Evolutionary conservation across 2,797 vertebrate genomes (phyloP), one percentile per base, ranked within the genome.

Genomic region (Menidia menidia): DNA sequence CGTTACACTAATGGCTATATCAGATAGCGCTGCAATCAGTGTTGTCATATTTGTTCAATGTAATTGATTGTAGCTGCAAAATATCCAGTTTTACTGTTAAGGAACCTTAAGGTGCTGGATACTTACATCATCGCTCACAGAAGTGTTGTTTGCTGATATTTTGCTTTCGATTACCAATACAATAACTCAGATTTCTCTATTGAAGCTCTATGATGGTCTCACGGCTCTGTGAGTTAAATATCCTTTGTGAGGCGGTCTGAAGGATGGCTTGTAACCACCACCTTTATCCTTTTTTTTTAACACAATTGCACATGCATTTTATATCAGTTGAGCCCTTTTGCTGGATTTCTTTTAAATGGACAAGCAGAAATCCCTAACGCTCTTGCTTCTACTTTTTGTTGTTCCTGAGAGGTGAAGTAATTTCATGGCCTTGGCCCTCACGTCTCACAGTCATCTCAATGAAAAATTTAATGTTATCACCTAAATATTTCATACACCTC

Each of bases 401-500:
- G n/a, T 2, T 13, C 14, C 44, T 57, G 1, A 47, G 42, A 44
- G 60, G 68, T 80, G n/a, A 68, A 63, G 31, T 48, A 31, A 69
- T 77, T 81, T 77, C 54, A 35, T 45, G 81, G 74, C 45, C 61
- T n/a, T 60, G 51, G 73, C 63, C 64, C 82, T 90, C 60, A 77
- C 76, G 78, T 87, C 66, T 89, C 71, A 78, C 82, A 82, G 73
- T 90, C 78, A 72, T 84, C 87, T 61, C 77, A 72, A 90, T 93
- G 70, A 91, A 92, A 91, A 81, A 91, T 92, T 85, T 59, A 92
- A 84, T 85, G 85, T 82, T 76, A 41, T 39, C 59, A 61, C 43
- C 43, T 93, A 44, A 90, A 92, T 92, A 89, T 92, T 91, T 92
- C 60, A 91, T 89, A 56, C 62, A 51, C 53, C 81, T 74, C 75